Evolutionary conservation across 2,888 invertebrate genomes (phyloP).

Genomic region (Sarcophaga variegata): DNA sequence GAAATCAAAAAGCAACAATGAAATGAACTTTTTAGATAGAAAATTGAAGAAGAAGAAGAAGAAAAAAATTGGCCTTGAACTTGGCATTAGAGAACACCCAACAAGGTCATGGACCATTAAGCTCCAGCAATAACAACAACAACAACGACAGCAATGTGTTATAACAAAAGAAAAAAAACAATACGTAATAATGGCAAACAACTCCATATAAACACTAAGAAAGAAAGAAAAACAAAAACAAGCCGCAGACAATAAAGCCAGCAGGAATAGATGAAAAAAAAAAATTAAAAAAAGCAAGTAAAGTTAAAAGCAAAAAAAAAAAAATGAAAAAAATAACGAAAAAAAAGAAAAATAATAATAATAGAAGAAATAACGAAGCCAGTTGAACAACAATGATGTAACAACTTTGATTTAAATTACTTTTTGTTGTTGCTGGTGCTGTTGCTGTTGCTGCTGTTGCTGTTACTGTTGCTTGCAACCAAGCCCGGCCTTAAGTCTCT

Average conservation of each 20-base stretch:
- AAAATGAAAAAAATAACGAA: not conserved
- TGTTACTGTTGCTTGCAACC: slow-evolving; percentile 15
- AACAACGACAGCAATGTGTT: slow-evolving; percentile 36
- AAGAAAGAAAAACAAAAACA: slow-evolving; percentile 17
- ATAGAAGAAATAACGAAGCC: slow-evolving; percentile 59
- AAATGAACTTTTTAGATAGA: slow-evolving; percentile 38
- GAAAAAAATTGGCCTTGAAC: slow-evolving; percentile 72
- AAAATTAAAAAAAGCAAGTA: slow-evolving; percentile 34
- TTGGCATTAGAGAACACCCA: slow-evolving; percentile 69
- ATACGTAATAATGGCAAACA: slow-evolving; percentile 50
- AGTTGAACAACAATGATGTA: slow-evolving; percentile 74
- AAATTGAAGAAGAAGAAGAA: not conserved
- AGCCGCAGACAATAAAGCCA: slow-evolving; percentile 53
- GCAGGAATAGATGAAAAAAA: slow-evolving; percentile 55
- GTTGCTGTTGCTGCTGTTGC: slow-evolving; percentile 47
- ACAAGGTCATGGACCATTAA: slow-evolving; percentile 72
- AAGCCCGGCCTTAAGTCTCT: slow-evolving; percentile 54
- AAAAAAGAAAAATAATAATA: slow-evolving; percentile 11
- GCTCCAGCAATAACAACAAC: slow-evolving; percentile 62
- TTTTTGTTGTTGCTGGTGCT: slow-evolving; percentile 63
- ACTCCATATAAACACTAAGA: not conserved
- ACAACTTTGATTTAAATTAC: slow-evolving; percentile 74
- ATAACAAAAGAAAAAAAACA: slow-evolving; percentile 45
- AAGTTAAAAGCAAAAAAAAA: not conserved
- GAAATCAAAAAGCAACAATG: slow-evolving; percentile 4